phyloP scores from a whole-genome alignment of 2,797 vertebrate species.

The Bradypus variegatus region DNA sequence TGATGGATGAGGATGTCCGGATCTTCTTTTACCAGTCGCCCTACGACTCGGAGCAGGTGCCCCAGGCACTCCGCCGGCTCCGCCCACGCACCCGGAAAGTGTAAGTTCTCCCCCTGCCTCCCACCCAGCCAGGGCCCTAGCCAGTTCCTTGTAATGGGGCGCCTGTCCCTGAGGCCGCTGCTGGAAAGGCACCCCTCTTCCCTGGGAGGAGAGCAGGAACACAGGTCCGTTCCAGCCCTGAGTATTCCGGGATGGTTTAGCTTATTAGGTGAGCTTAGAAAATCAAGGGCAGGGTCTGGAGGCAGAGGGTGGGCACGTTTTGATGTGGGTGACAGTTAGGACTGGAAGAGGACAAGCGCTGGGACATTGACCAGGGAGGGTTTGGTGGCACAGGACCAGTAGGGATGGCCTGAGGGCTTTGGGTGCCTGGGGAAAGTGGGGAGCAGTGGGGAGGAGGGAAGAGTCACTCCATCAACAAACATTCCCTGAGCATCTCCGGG shows the following conservation, averaged over 20 bases:
- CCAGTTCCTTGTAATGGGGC: rapidly evolving
- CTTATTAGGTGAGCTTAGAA: background rate
- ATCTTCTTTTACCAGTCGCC: conserved; percentile 94
- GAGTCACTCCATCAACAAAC: rapidly evolving
- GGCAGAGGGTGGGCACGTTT: background rate
- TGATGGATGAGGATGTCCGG: conserved; percentile 85
- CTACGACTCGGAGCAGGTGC: conserved; percentile 82
- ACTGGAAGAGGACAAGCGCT: background rate
- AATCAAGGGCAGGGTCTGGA: background rate
- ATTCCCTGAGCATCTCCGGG: background rate
- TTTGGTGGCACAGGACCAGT: background rate
- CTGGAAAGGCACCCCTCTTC: background rate
- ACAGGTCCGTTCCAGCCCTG: background rate
- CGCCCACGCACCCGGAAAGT: conserved; percentile 90
- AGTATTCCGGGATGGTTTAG: background rate
- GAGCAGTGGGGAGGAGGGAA: background rate
- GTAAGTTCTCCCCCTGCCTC: conserved; percentile 72
- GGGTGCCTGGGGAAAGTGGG: too few relatives aligned
- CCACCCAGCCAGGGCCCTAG: rapidly evolving
- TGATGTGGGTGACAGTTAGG: background rate
- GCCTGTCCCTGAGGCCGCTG: background rate
- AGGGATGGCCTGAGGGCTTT: too few relatives aligned
- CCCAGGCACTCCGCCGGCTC: conserved; percentile 84
- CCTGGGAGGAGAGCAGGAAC: background rate
- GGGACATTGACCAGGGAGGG: background rate